Percentiles rank a stretch among this genome's conserved stretches.
phyloP scores from a whole-genome alignment of 2,888 invertebrate species.

The Neoaliturus tenellus region DNA sequence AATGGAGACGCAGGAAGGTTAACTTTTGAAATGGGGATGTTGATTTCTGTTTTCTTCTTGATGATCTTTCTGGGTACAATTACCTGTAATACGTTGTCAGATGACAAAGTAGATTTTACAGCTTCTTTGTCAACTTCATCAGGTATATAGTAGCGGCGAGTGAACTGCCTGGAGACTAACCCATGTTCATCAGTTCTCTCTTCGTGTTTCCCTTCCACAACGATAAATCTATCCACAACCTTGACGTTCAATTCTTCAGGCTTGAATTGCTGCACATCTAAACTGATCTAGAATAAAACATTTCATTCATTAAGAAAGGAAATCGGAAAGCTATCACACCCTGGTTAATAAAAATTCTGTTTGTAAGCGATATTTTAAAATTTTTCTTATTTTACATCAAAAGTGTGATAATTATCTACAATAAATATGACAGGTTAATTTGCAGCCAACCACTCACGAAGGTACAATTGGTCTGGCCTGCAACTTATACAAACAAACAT shows the following conservation, averaged over 20 bases:
- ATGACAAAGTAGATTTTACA: constrained; percentile 70
- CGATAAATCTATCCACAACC: constrained; percentile 70
- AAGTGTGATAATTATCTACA: too few relatives aligned
- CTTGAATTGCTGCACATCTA: constrained; percentile 72
- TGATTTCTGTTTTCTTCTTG: constrained; percentile 38
- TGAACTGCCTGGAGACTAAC: constrained; percentile 71
- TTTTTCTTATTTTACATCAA: not conserved
- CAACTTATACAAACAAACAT: too few relatives aligned
- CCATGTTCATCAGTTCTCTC: constrained; percentile 72
- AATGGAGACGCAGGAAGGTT: constrained; percentile 61
- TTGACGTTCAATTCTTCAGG: constrained; percentile 73
- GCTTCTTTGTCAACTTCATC: constrained; percentile 70
- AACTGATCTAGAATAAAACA: constrained; percentile 69
- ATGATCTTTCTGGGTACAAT: constrained; percentile 51
- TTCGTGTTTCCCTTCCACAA: constrained; percentile 72
- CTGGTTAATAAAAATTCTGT: not conserved
- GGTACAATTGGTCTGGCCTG: too few relatives aligned
- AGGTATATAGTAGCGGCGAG: constrained; percentile 71
- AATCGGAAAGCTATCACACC: not conserved
- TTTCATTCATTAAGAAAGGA: too few relatives aligned
- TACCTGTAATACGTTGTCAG: constrained; percentile 71
- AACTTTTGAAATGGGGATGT: constrained; percentile 63
- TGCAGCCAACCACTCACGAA: too few relatives aligned
- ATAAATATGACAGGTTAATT: too few relatives aligned
- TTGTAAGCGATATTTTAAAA: not conserved